Evolutionary conservation across 2,113 vertebrate genomes (phyloP).

Genomic region (Paraplagusia blochii): DNA sequence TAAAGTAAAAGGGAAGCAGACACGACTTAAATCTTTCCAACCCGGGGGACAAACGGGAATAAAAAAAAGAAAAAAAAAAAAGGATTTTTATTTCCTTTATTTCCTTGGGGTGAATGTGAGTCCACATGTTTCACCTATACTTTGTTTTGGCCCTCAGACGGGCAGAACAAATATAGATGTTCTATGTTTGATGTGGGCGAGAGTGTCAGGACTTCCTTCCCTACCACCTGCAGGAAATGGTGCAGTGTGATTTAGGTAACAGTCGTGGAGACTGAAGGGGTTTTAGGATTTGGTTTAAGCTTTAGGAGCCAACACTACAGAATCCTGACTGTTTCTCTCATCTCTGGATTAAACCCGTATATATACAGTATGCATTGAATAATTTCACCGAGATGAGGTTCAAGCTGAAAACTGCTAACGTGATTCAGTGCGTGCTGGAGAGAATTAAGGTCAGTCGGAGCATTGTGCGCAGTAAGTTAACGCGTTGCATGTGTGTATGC

Average conservation of each 20-base stretch:
- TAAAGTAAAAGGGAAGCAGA: neutral
- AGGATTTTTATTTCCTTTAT: neutral
- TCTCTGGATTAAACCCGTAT: neutral
- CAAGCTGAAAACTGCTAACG: neutral
- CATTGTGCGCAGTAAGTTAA: slow-evolving; percentile 28
- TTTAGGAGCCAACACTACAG: too few species aligned
- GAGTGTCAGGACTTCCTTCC: too few species aligned
- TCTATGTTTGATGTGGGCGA: neutral
- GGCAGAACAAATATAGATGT: neutral
- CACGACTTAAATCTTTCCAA: slow-evolving; percentile 5
- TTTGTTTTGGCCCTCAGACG: neutral
- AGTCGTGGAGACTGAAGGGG: too few species aligned
- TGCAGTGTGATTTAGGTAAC: too few species aligned
- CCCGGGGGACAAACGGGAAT: neutral
- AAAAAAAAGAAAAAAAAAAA: neutral
- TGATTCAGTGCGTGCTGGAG: neutral
- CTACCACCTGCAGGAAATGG: too few species aligned
- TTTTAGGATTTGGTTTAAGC: too few species aligned
- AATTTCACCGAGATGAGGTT: slow-evolving; percentile 21
- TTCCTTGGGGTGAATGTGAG: neutral
- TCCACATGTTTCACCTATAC: slow-evolving; percentile 18
- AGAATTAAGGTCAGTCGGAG: slow-evolving; percentile 34
- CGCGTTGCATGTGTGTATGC: slow-evolving; percentile 16
- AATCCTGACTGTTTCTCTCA: neutral
- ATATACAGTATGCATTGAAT: slow-evolving; percentile 2